These are phyloP conservation scores for Cisticola juncidis DNA, from an alignment of 2,113 vertebrate species.

Conservation along the genomic window DNA sequence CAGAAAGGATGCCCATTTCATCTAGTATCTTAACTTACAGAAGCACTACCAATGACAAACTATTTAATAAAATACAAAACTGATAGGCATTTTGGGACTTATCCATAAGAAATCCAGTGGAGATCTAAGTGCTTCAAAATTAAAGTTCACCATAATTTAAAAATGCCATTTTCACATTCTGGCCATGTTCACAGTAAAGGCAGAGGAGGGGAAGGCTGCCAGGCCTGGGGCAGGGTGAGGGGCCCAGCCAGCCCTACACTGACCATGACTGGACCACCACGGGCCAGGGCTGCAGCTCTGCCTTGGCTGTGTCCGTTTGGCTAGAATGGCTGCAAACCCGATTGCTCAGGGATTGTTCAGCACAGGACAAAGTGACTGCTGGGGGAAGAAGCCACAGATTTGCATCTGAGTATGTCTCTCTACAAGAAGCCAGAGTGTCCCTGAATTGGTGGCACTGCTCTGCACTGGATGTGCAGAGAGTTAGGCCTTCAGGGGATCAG, in stretches of 20 bases:
- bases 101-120: not conserved
- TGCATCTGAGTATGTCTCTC: not conserved
- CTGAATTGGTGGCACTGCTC: not conserved
- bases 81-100: not conserved
- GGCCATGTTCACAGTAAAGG: not conserved
- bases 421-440: not conserved
- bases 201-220: not conserved
- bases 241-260: not conserved
- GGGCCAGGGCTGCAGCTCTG: not conserved
- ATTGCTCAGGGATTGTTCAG: not conserved
- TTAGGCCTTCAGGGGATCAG: not conserved
- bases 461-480: not conserved
- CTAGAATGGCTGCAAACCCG: not conserved
- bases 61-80: not conserved
- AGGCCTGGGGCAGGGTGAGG: not conserved
- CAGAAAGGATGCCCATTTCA: not conserved
- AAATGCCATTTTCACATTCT: not conserved
- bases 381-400: not conserved
- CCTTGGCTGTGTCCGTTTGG: not conserved
- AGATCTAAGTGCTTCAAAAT: not conserved
- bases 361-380: not conserved
- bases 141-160: not conserved
- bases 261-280: rapidly evolving
- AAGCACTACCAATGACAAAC: not conserved
- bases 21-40: not conserved